A percentile compares a stretch with the other conserved stretches of the same genome.
Conservation (phyloP, 2,113 vertebrate genomes). For the Oreotragus oreotragus region DNA sequence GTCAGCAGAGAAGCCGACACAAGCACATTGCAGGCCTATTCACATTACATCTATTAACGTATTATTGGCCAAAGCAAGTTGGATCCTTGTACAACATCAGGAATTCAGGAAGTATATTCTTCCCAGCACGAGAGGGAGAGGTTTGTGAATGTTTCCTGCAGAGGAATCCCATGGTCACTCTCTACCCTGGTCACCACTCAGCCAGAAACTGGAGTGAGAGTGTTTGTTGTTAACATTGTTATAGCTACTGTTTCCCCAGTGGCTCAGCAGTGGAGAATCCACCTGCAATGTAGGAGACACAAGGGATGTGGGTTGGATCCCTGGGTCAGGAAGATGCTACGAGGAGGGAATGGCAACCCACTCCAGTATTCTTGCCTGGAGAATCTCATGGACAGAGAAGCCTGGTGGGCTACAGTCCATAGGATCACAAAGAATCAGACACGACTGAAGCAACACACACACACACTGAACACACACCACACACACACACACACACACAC, state of each 20-base stretch:
- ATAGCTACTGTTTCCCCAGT: neutral
- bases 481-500: no score
- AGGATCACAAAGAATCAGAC: neutral
- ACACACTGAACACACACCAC: neutral
- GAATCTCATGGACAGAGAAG: neutral
- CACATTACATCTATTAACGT: neutral
- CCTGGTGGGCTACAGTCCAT: rapidly evolving
- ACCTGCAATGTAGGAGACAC: neutral
- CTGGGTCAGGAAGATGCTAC: neutral
- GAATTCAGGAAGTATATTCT: neutral
- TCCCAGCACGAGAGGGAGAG: neutral
- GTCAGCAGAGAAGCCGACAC: neutral
- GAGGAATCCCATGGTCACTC: neutral
- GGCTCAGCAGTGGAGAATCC: neutral
- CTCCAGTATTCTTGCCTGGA: neutral
- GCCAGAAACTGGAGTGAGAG: neutral
- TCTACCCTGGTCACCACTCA: neutral
- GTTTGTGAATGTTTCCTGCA: neutral
- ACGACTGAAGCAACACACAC: neutral
- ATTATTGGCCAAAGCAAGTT: neutral
- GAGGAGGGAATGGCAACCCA: neutral
- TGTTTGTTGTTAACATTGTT: neutral
- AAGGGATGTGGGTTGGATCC: neutral
- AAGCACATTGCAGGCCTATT: neutral
- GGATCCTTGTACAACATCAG: neutral